These are phyloP conservation scores for Ceyx cyanopectus DNA, from an alignment of 2,113 vertebrate species.

Conservation along the genomic window DNA sequence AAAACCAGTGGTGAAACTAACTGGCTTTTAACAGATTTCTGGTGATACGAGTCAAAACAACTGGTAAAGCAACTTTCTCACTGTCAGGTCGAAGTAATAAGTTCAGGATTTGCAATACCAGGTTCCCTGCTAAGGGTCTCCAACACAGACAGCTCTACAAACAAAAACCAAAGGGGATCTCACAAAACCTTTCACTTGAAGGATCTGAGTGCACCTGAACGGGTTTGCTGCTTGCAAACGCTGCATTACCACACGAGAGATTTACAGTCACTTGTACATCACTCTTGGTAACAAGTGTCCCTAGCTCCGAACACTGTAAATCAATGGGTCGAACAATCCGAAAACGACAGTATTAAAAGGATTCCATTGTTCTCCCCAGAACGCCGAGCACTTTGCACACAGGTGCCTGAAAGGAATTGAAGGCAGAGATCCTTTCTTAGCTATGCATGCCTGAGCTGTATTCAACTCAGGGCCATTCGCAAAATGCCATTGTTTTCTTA, in stretches of 20 bases:
- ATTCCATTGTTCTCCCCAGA: slow-evolving; percentile 56
- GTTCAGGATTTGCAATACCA: not conserved
- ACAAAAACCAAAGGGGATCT: not conserved
- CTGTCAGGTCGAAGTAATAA: not conserved
- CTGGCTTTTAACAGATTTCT: not conserved
- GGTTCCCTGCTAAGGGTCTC: not conserved
- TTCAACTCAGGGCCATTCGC: slow-evolving; percentile 33
- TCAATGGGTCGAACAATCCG: slow-evolving; percentile 34
- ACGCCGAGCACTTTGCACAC: slow-evolving; percentile 30
- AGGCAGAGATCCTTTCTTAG: slow-evolving; percentile 51
- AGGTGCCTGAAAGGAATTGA: slow-evolving; percentile 51
- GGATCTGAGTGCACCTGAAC: not conserved
- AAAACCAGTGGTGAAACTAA: not conserved
- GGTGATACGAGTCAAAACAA: not conserved
- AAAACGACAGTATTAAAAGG: slow-evolving; percentile 18
- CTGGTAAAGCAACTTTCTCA: not conserved
- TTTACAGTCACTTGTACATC: not conserved
- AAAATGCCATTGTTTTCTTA: slow-evolving; percentile 66
- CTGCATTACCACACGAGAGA: not conserved
- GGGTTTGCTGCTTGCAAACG: not conserved
- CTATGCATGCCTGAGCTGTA: slow-evolving; percentile 52
- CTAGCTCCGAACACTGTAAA: slow-evolving; percentile 28
- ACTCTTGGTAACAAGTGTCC: not conserved
- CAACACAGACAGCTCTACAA: not conserved
- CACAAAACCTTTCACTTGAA: not conserved